Evolutionary conservation across 2,797 vertebrate genomes (phyloP).

Genomic region (Lacerta agilis): DNA sequence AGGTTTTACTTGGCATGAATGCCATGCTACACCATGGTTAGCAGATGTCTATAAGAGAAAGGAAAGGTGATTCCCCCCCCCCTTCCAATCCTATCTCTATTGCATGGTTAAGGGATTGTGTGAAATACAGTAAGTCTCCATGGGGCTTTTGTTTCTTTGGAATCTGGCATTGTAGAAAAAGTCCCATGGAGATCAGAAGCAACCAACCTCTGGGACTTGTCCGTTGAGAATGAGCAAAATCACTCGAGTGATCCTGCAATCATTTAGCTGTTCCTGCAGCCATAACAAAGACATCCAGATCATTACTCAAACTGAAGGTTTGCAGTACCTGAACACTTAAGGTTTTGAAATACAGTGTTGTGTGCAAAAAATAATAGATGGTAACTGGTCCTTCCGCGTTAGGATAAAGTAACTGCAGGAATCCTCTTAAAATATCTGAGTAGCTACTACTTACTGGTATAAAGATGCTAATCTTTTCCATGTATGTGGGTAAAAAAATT

Average conservation of each 20-base stretch:
- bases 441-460: background rate
- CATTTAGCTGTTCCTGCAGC: background rate
- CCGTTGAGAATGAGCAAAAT: background rate
- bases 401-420: background rate
- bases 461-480: background rate
- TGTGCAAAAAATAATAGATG: background rate
- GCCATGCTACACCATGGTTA: background rate
- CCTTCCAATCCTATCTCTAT: background rate
- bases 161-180: background rate
- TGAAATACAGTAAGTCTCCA: background rate
- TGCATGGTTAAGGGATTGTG: background rate
- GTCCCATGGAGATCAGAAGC: background rate
- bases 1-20: background rate
- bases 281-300: background rate
- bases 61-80: background rate
- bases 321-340: background rate
- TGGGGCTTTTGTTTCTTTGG: background rate
- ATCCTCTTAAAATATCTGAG: background rate
- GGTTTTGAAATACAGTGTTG: background rate
- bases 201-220: background rate
- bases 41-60: background rate
- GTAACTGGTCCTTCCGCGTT: background rate
- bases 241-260: background rate
- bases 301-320: background rate
- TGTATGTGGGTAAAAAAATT: background rate